Evolutionary conservation across 1,140 invertebrate species (phyloP), one percentile per base, ranked within the genome.

Genomic region (Epicauta chinensis): DNA sequence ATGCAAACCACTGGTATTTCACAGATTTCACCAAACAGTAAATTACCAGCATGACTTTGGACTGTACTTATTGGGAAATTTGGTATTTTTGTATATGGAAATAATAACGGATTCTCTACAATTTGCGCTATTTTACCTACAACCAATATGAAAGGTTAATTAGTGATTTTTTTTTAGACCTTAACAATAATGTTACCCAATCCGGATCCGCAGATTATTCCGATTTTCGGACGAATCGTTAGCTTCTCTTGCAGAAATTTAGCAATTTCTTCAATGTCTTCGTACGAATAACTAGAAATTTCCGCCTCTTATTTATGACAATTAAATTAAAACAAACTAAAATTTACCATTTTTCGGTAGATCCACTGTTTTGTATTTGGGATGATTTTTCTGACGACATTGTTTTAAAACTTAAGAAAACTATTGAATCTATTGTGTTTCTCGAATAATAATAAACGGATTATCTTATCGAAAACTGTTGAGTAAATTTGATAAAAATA

Each of bases 121-220:
- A 75, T 75, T 44, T 96, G 88, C 3, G 86, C 91, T 17, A 97
- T 72, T 1, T 81, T 79, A 60, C 88, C 89, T 86, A 38, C 9
- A n/a, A 34, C 11, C 6, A 34, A 12, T 34, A 34, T 34, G 5
- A 12, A 11, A n/a, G 12, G 10, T 0, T 3, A 34, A 34, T 34
- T 34, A n/a, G 10, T 30, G 4, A 30, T 30, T 4, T 30, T 30
- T 30, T 30, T 30, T 30, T 34, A 34, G 12, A 34, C 6, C 10
- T n/a, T 34, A 34, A 34, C 3, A 34, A 34, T 34, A 34, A 10
- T 2, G 11, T 34, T 74, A 83, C 89, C 86, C 62, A 97, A 77
- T 60, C 95, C 95, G 12, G 92, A 92, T 6, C 94, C 94, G 71
- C 94, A 97, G 61, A 98, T 93, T 39, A 98, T 89, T 12, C 88